Conservation (phyloP, 1,140 invertebrate species). For the Ctenoplectra terminalis region DNA sequence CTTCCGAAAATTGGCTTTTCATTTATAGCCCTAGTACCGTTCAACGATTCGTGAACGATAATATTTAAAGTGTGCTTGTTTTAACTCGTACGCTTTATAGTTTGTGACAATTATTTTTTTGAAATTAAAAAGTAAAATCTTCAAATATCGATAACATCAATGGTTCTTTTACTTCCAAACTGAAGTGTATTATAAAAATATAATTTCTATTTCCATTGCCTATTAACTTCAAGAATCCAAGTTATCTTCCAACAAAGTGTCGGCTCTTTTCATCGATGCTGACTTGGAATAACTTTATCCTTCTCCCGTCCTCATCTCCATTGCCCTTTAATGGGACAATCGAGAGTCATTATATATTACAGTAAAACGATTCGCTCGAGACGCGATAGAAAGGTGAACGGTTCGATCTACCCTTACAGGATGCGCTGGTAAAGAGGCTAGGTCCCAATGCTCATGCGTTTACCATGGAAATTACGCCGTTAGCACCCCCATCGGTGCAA, state of each 20-base stretch:
- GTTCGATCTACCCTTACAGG: slow-evolving; percentile 82
- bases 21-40: neutral
- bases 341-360: neutral
- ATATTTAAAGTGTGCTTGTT: neutral
- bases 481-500: slow-evolving; percentile 94
- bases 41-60: too few relatives aligned
- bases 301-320: neutral
- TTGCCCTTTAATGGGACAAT: neutral
- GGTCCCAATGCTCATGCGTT: slow-evolving; percentile 92
- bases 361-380: neutral
- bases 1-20: neutral
- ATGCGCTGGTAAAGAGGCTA: slow-evolving; percentile 90
- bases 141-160: neutral
- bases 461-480: slow-evolving; percentile 89
- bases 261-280: neutral
- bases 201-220: neutral
- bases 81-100: neutral
- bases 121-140: neutral
- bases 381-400: neutral
- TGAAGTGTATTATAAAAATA: neutral
- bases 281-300: neutral
- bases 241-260: neutral
- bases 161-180: neutral
- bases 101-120: neutral
- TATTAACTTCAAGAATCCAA: neutral